Conservation (phyloP, 2,888 invertebrate genomes). For the Elaeidobius kamerunicus region DNA sequence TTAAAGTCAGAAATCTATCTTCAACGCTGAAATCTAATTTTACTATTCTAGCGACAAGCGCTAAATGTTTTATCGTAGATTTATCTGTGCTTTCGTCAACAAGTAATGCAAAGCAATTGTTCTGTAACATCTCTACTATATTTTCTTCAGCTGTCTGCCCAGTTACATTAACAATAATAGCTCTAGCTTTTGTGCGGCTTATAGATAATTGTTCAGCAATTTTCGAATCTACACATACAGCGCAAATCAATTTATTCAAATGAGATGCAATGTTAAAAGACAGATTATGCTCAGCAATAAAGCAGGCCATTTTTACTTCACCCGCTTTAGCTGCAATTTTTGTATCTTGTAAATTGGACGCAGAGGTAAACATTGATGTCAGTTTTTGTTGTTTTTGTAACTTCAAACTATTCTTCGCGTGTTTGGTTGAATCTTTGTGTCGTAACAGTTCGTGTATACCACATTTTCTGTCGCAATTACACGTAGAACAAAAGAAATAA, state of each 20-base stretch:
- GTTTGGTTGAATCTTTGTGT: background rate
- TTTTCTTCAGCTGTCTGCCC: background rate
- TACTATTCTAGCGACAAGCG: slow-evolving; percentile 2
- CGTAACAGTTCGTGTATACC: background rate
- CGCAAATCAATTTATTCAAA: no score
- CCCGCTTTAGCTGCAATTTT: no score
- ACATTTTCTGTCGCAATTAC: background rate
- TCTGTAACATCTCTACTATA: background rate
- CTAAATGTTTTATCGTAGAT: slow-evolving; percentile 11
- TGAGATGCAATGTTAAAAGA: no score
- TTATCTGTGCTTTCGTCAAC: slow-evolving; percentile 4
- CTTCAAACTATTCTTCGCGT: background rate
- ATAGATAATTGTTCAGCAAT: background rate
- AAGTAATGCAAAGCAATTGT: background rate
- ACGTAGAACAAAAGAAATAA: background rate
- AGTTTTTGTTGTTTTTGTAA: background rate
- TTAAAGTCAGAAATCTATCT: slow-evolving; percentile 14
- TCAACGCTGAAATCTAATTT: slow-evolving; percentile 3
- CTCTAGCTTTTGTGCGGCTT: slow-evolving; percentile 4
- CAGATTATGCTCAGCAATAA: no score
- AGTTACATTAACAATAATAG: background rate
- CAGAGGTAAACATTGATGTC: background rate
- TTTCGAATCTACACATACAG: background rate
- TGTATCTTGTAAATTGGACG: no score
- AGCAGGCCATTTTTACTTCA: no score